Evolutionary conservation across 1,140 invertebrate species (phyloP).

Genomic region (Trypoxylus dichotomus): DNA sequence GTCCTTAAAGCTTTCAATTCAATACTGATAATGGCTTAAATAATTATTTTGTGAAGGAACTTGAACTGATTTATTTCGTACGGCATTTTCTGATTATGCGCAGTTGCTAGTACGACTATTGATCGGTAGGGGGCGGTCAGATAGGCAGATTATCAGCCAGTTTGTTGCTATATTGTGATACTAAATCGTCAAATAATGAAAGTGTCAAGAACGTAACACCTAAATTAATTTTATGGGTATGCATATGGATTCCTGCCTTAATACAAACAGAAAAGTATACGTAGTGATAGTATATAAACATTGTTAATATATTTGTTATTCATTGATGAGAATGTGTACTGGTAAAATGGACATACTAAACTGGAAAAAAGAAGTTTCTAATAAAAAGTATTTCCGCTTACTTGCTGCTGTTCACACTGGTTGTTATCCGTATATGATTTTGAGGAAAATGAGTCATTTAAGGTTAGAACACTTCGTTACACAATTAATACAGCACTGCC

Average conservation of each 20-base stretch:
- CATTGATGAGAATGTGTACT: background rate
- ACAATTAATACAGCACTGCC: conserved; percentile 37
- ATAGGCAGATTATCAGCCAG: background rate
- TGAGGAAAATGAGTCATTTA: conserved; percentile 38
- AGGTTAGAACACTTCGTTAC: conserved; percentile 39
- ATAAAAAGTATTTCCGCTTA: conserved; percentile 13
- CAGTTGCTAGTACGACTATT: conserved; percentile 24
- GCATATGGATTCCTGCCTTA: background rate
- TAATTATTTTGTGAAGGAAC: background rate
- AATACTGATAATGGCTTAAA: background rate
- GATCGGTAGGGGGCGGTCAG: conserved; percentile 30
- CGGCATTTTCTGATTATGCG: background rate
- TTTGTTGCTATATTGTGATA: background rate
- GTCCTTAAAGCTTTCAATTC: background rate
- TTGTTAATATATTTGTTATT: background rate
- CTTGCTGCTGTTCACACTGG: conserved; percentile 35
- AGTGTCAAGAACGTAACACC: background rate
- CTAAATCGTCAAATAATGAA: background rate
- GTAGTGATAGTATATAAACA: background rate
- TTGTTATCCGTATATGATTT: conserved; percentile 36
- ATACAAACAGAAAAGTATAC: background rate
- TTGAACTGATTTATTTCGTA: background rate
- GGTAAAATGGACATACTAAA: background rate
- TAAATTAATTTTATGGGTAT: background rate
- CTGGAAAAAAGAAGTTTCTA: background rate